Percentiles rank a stretch among this genome's conserved stretches.
Conservation (phyloP, 2,888 invertebrate genomes). For the Osmoderma eremita region DNA sequence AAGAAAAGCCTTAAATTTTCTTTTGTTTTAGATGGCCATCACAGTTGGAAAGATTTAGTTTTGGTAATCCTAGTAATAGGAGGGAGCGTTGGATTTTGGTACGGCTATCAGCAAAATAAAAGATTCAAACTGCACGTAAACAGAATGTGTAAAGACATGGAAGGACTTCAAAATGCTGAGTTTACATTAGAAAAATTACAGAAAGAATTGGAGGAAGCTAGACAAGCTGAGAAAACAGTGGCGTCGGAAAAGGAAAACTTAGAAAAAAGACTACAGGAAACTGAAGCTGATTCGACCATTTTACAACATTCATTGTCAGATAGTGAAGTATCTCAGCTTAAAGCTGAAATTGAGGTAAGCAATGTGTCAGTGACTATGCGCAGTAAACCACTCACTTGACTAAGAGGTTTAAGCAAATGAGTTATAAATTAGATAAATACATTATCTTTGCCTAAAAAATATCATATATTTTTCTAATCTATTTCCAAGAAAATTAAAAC, state of each 20-base stretch:
- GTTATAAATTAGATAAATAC: background rate
- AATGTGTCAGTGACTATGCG: background rate
- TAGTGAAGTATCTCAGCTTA: slow-evolving; percentile 81
- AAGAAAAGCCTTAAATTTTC: background rate
- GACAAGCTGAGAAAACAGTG: slow-evolving; percentile 83
- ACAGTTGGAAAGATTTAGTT: slow-evolving; percentile 85
- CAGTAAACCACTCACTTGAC: too few species aligned
- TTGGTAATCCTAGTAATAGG: slow-evolving; percentile 84
- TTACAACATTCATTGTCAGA: slow-evolving; percentile 82
- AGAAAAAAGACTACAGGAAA: slow-evolving; percentile 82
- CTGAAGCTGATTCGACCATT: slow-evolving; percentile 70
- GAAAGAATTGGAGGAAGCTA: slow-evolving; percentile 83
- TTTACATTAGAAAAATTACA: slow-evolving; percentile 87
- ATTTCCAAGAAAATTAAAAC: background rate
- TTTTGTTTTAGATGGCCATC: slow-evolving; percentile 56
- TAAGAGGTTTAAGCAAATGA: too few species aligned
- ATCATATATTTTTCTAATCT: background rate
- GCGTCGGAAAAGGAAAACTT: slow-evolving; percentile 84
- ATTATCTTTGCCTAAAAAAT: slow-evolving; percentile 1
- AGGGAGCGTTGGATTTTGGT: slow-evolving; percentile 90
- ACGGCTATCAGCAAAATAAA: slow-evolving; percentile 90
- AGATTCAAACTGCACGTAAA: slow-evolving; percentile 86
- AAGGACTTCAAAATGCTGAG: slow-evolving; percentile 89
- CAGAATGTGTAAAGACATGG: slow-evolving; percentile 95
- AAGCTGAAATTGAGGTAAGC: slow-evolving; percentile 82